These are phyloP conservation scores for Eufriesea mexicana DNA, from an alignment of 1,140 invertebrate genomes.

Conservation along the genomic window DNA sequence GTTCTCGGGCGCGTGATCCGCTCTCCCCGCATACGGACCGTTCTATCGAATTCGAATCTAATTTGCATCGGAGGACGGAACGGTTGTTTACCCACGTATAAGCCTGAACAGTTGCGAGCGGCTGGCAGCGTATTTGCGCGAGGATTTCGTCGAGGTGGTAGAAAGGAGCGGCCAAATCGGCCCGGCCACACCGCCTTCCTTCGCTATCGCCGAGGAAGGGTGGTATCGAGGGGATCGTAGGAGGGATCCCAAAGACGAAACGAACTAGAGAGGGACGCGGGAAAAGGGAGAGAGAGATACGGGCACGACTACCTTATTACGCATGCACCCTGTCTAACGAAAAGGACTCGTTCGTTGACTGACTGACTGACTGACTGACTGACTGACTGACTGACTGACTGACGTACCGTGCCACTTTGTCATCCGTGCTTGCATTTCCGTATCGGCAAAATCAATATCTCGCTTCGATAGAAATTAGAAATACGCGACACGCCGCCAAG, in stretches of 20 bases:
- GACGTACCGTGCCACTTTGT: neutral
- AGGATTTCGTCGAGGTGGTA: conserved; percentile 52
- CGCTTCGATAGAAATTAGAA: neutral
- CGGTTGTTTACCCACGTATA: conserved; percentile 46
- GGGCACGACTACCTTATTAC: conserved; percentile 73
- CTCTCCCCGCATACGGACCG: neutral
- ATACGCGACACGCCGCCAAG: too few species aligned
- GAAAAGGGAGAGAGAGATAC: conserved; percentile 70
- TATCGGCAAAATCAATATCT: neutral
- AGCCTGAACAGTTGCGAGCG: conserved; percentile 60
- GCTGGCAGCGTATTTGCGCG: conserved; percentile 64
- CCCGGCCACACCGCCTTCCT: conserved; percentile 45
- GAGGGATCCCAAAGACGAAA: conserved; percentile 56
- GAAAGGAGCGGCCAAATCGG: conserved; percentile 34
- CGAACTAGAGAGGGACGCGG: conserved; percentile 62
- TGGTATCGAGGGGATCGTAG: conserved; percentile 57
- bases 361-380: conserved; percentile 77
- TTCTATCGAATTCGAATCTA: conserved; percentile 42
- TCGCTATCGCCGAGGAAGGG: conserved; percentile 49
- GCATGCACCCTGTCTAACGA: conserved; percentile 73
- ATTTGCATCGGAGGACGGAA: conserved; percentile 50
- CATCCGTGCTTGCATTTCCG: neutral
- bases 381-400: neutral
- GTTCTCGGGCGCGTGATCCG: neutral
- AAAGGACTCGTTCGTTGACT: conserved; percentile 49